Evolutionary conservation across 2,888 invertebrate species (phyloP).

Genomic region (Crioceris asparagi): DNA sequence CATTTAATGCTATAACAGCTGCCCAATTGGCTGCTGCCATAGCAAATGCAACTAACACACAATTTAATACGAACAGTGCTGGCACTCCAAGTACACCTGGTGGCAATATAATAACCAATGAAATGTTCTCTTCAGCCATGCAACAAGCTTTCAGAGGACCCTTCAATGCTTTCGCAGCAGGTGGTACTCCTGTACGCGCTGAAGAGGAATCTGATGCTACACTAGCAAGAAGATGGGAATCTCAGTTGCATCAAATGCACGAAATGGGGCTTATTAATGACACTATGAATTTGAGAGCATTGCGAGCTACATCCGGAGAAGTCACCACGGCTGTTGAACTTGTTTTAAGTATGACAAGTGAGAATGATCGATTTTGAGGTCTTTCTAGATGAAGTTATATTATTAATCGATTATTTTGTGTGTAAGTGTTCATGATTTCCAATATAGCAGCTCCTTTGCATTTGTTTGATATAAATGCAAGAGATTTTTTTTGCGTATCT

Average conservation of each 20-base stretch:
- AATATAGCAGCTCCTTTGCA: too few relatives aligned
- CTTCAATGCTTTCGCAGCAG: not conserved
- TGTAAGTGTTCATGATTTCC: too few relatives aligned
- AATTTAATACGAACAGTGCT: constrained; percentile 26
- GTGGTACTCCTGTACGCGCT: constrained; percentile 6
- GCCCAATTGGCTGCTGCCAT: constrained; percentile 67
- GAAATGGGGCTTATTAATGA: constrained; percentile 87
- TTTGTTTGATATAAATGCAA: too few relatives aligned
- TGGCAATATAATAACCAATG: constrained; percentile 52
- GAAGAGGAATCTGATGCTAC: constrained; percentile 25
- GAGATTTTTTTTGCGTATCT: too few relatives aligned
- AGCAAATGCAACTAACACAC: constrained; percentile 44
- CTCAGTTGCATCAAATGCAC: constrained; percentile 68
- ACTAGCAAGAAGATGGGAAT: constrained; percentile 36
- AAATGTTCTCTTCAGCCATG: constrained; percentile 71
- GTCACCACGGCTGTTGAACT: constrained; percentile 86
- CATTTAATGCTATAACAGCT: constrained; percentile 50
- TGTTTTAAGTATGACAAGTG: constrained; percentile 45
- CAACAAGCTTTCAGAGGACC: constrained; percentile 48
- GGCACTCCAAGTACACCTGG: constrained; percentile 20
- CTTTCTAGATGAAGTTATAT: too few relatives aligned
- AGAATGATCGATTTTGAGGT: not conserved
- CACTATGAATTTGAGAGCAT: constrained; percentile 70
- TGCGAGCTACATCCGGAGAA: constrained; percentile 72
- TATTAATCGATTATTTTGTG: too few relatives aligned